Percentiles rank a stretch among this genome's conserved stretches.
Conservation (phyloP, 2,797 vertebrate species). For the Hippoglossus hippoglossus region DNA sequence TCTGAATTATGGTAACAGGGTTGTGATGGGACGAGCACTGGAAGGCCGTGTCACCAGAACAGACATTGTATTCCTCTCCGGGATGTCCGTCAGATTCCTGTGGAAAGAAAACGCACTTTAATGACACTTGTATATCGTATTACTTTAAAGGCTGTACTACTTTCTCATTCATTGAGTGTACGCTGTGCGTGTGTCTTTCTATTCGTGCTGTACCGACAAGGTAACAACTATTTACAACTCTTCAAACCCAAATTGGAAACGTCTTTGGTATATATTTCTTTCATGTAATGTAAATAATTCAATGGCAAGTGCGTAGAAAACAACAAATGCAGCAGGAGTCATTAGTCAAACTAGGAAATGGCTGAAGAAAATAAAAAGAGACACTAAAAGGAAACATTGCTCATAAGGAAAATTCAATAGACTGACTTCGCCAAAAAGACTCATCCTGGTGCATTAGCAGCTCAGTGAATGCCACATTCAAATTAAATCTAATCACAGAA, state of each 20-base stretch:
- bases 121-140: neutral
- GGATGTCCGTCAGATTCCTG: slow-evolving; percentile 68
- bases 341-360: slow-evolving; percentile 5
- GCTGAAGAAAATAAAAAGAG: neutral
- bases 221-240: neutral
- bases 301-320: neutral
- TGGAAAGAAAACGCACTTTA: slow-evolving; percentile 55
- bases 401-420: slow-evolving; percentile 1
- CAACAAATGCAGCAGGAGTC: neutral
- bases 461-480: slow-evolving; percentile 25
- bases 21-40: slow-evolving; percentile 69
- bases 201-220: slow-evolving; percentile 1
- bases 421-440: slow-evolving; percentile 1
- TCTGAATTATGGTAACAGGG: slow-evolving; percentile 72
- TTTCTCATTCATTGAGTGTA: neutral
- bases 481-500: slow-evolving; percentile 30
- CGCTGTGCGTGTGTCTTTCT: slow-evolving; percentile 4
- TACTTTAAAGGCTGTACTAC: too few relatives aligned
- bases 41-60: slow-evolving; percentile 75
- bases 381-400: neutral
- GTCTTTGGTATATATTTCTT: neutral
- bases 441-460: slow-evolving; percentile 16
- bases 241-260: neutral
- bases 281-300: slow-evolving; percentile 1
- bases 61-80: slow-evolving; percentile 82